Evolutionary conservation across 2,113 vertebrate genomes (phyloP), one percentile per base, ranked within the genome.

Genomic region (Oceanites oceanicus): DNA sequence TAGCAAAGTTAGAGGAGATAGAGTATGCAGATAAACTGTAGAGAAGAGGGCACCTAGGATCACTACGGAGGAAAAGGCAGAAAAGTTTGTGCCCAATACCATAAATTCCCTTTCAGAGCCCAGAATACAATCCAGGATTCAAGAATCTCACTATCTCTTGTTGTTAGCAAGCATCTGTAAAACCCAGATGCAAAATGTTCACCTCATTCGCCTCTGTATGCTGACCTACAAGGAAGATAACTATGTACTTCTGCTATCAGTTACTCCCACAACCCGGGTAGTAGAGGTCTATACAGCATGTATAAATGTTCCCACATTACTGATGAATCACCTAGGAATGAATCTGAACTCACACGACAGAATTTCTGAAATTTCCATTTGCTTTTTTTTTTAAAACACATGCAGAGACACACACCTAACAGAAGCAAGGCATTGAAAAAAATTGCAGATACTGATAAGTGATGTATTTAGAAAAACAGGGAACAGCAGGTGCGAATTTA

Each of bases 201-300:
- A 1, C 90, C 81, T 95, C 53, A 15, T 86, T 93, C 90, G 49
- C 78, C 62, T 80, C 75, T 77, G 86, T 63, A 80, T n/a, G 67
- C 86, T 93, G 92, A 96, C 93, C 82, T 95, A 96, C 84, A 91
- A 70, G 78, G 82, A 86, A 95, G 95, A 93, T 92, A 94, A 88
- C 82, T 34, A 30, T 14, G 78, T 92, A 83, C 65, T 89, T 70
- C 72, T 94, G 84, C 93, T 91, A 84, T 87, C 94, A 86, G 79
- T 86, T 92, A 76, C 82, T 96, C 85, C 92, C 74, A 90, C 82
- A 93, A 5, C 42, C 44, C 0, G 6, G 25, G 66, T 52, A 89
- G 70, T 17, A 86, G 77, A 93, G 81, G 70, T 62, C 94, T 90
- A 38, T 73, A 42, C 78, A 94, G 86, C 42, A 15, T 22, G 65